A percentile compares a stretch with the other conserved stretches of the same genome.
phyloP scores from a whole-genome alignment of 1,140 invertebrate species.

The Magallana ariakensis region DNA sequence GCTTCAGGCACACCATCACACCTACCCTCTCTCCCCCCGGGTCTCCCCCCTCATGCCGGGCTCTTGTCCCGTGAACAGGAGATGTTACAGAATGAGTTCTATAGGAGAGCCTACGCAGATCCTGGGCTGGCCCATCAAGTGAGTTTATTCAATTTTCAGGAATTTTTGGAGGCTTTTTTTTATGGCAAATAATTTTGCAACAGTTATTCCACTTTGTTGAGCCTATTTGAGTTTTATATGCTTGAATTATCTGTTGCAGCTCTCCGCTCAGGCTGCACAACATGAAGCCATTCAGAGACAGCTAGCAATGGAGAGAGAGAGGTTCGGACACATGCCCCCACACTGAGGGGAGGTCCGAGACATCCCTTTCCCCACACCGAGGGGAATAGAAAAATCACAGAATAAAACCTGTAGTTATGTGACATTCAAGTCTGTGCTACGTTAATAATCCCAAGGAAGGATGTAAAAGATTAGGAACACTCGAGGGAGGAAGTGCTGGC shows the following conservation, averaged over 20 bases:
- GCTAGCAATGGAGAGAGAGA: slow-evolving; percentile 84
- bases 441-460: too few species aligned
- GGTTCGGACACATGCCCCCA: slow-evolving; percentile 60
- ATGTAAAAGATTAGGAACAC: too few species aligned
- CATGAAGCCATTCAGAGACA: slow-evolving; percentile 93
- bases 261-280: slow-evolving; percentile 83
- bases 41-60: slow-evolving; percentile 80
- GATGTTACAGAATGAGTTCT: slow-evolving; percentile 83
- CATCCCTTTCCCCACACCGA: too few species aligned
- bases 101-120: slow-evolving; percentile 90
- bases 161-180: neutral
- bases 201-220: neutral
- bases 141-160: slow-evolving; percentile 48
- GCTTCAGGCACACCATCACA: slow-evolving; percentile 58
- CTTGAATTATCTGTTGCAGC: slow-evolving; percentile 70
- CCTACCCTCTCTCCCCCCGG: slow-evolving; percentile 63
- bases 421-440: too few species aligned
- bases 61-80: slow-evolving; percentile 74
- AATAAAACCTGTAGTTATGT: too few species aligned
- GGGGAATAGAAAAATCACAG: too few species aligned
- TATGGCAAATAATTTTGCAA: neutral
- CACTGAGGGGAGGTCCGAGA: slow-evolving; percentile 2
- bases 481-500: neutral
- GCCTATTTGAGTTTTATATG: neutral
- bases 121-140: slow-evolving; percentile 88